Evolutionary conservation across 2,113 vertebrate species (phyloP), one percentile per base, ranked within the genome.

Genomic region (Tinamus guttatus): DNA sequence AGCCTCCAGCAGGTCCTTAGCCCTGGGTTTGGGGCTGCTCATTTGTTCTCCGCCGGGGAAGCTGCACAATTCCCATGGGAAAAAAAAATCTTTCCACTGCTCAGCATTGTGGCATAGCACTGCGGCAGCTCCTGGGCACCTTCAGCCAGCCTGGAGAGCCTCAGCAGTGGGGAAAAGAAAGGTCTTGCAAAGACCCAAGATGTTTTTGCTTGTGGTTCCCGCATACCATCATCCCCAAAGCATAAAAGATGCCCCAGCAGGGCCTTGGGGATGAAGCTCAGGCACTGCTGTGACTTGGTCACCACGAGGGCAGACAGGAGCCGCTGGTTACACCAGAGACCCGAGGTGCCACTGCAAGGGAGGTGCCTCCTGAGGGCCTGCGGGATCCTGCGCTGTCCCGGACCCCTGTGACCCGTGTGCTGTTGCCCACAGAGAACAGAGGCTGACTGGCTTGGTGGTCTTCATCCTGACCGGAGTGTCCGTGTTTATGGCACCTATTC

Each of bases 401-500:
- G 54, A 18, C 28, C 5, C 30, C 54, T 52, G 1, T 58, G 64
- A 93, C 58, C 17, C 27, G 11, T 8, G 27, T 0, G 0, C 47
- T 71, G 47, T 54, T 51, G 6, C 77, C 90, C 38, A 2, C 96
- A 98, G 98, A 85, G 98, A 98, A 70, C 98, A 98, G 96, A 97
- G 98, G 86, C 81, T 98, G 93, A 98, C 98, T 0, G 98, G 98
- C 27, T 84, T 98, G 90, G 68, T 85, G 4, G 97, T 98, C 79
- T 98, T 98, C 70, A n/a, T 97, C 59, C 97, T 98, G 36, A 98
- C 90, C 6, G 98, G 98, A 12, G 11, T 94, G 24, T 98, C 98
- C 0, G 41, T 98, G 62, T 98, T 98, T 94, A 89, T 98, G 94
- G 98, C 98, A 32, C 98, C 98, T 0, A 7, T 98, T 70, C 98